Percentiles rank a stretch among this genome's conserved stretches.
Evolutionary conservation across 2,113 vertebrate genomes (phyloP).

Genomic region (Pelvicachromis taeniatus): DNA sequence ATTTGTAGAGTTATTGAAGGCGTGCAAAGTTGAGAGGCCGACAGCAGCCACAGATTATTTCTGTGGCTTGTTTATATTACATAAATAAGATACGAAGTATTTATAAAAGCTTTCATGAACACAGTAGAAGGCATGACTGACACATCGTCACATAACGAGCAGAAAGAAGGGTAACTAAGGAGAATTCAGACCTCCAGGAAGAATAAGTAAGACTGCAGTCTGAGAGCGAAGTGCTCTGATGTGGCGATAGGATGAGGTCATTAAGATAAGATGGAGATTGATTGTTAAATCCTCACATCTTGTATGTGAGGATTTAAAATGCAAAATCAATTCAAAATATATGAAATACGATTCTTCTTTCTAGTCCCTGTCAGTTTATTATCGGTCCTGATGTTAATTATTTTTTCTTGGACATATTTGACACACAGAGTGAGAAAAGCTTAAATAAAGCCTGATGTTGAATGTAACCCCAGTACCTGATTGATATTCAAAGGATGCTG

Average conservation of each 20-base stretch:
- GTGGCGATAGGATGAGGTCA: neutral
- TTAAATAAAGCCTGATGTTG: neutral
- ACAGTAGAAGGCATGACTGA: neutral
- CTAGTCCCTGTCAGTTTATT: no score
- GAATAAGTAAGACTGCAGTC: fast-evolving
- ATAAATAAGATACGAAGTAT: neutral
- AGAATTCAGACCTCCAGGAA: neutral
- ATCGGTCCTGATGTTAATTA: neutral
- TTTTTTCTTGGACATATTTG: neutral
- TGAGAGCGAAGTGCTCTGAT: neutral
- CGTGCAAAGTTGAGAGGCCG: neutral
- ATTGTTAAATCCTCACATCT: neutral
- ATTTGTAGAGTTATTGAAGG: neutral
- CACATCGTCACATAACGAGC: fast-evolving
- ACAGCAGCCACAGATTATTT: neutral
- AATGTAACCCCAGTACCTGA: neutral
- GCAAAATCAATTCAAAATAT: no score
- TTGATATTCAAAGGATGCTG: fast-evolving
- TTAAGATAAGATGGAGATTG: neutral
- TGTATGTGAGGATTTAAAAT: no score
- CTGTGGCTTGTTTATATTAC: neutral
- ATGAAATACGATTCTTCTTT: no score
- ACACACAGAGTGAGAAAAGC: neutral
- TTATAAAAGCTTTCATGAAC: neutral
- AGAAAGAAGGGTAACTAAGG: neutral